Conservation (phyloP, 2,888 invertebrate genomes). For the Limnephilus rhombicus region DNA sequence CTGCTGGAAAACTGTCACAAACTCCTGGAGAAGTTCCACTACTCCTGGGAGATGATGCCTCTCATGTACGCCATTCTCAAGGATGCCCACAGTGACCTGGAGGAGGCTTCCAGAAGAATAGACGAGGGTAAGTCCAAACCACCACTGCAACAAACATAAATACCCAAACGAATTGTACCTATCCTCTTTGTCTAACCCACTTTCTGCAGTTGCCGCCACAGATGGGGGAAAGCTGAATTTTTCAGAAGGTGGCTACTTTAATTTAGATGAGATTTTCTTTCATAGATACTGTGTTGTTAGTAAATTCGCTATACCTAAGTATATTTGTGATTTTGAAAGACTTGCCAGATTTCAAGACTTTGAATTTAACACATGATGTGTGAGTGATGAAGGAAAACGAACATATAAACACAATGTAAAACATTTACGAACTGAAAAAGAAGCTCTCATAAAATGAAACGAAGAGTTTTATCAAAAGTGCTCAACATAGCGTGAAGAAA, state of each 20-base stretch:
- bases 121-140: conserved; percentile 81
- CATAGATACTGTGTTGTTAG: neutral
- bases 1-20: conserved; percentile 86
- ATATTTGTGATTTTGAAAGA: neutral
- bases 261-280: neutral
- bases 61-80: conserved; percentile 88
- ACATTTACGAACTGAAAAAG: neutral
- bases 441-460: neutral
- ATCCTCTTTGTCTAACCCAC: neutral
- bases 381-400: neutral
- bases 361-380: neutral
- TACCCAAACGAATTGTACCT: neutral
- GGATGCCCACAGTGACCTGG: conserved; percentile 84
- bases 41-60: conserved; percentile 89
- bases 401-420: neutral
- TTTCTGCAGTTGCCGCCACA: neutral
- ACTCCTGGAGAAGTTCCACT: conserved; percentile 85
- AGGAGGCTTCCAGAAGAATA: conserved; percentile 86
- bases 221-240: neutral
- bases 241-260: neutral
- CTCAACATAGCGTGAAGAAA: neutral
- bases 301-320: neutral
- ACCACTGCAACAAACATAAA: neutral
- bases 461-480: neutral
- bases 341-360: neutral